A percentile compares a stretch with the other conserved stretches of the same genome.
Conservation (phyloP, 2,113 vertebrate species). For the Misgurnus mizolepis region DNA sequence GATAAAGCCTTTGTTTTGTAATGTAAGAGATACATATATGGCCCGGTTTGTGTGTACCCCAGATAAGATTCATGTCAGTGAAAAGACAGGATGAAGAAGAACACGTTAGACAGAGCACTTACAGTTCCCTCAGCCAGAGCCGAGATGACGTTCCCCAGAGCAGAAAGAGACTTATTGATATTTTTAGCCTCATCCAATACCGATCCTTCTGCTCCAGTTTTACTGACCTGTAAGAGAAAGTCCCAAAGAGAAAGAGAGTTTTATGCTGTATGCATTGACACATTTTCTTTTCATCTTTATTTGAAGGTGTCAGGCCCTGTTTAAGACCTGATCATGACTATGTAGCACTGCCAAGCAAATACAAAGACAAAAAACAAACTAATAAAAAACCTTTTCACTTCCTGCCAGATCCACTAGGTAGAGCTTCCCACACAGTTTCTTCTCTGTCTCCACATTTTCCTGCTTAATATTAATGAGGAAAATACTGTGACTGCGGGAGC, state of each 20-base stretch:
- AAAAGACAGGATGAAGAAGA: neutral
- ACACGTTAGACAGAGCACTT: conserved; percentile 56
- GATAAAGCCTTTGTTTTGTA: neutral
- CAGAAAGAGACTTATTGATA: conserved; percentile 98
- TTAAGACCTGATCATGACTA: no score
- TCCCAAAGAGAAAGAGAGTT: neutral
- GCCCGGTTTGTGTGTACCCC: neutral
- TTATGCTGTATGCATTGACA: no score
- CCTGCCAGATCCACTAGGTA: conserved; percentile 96
- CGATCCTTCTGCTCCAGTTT: conserved; percentile 94
- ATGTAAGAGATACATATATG: neutral
- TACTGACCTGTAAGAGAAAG: conserved; percentile 85
- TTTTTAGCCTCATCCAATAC: conserved; percentile 98
- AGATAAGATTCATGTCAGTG: neutral
- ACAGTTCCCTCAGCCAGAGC: conserved; percentile 95
- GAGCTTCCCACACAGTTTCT: conserved; percentile 93
- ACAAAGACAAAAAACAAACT: neutral
- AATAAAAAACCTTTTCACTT: conserved; percentile 84
- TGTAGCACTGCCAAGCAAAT: neutral
- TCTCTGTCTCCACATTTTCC: conserved; percentile 95
- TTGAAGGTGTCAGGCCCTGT: no score
- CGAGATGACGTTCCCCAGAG: conserved; percentile 95
- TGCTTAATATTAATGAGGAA: conserved; percentile 97
- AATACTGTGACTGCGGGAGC: conserved; percentile 96
- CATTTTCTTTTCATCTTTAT: no score